Evolutionary conservation across 2,797 vertebrate genomes (phyloP).

Genomic region (Rousettus madagascariensis): DNA sequence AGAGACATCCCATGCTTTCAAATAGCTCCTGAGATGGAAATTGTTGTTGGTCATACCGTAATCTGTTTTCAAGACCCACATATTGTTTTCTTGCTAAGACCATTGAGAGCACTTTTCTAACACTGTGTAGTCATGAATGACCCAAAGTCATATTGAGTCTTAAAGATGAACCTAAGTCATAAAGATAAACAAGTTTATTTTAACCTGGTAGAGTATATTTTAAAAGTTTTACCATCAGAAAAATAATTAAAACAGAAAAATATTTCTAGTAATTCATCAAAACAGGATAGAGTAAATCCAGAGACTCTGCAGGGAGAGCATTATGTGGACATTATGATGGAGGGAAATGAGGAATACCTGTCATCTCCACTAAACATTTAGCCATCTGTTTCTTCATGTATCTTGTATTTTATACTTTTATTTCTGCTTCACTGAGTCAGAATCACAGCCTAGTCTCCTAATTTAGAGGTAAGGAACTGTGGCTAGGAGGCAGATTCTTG

Average conservation of each 20-base stretch:
- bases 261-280: slow-evolving; percentile 42
- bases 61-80: slow-evolving; percentile 51
- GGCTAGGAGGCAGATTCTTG: slow-evolving; percentile 20
- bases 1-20: slow-evolving; percentile 40
- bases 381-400: slow-evolving; percentile 52
- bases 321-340: neutral
- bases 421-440: slow-evolving; percentile 40
- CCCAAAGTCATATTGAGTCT: slow-evolving; percentile 42
- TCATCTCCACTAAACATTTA: slow-evolving; percentile 27
- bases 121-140: slow-evolving; percentile 31
- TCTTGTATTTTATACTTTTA: slow-evolving; percentile 45
- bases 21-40: slow-evolving; percentile 25
- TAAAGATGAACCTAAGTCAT: slow-evolving; percentile 40
- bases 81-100: slow-evolving; percentile 37
- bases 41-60: slow-evolving; percentile 16
- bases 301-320: slow-evolving; percentile 26
- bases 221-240: slow-evolving; percentile 53
- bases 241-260: slow-evolving; percentile 38
- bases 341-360: slow-evolving; percentile 35
- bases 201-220: slow-evolving; percentile 16
- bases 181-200: slow-evolving; percentile 43
- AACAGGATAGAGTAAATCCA: slow-evolving; percentile 48
- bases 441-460: slow-evolving; percentile 36
- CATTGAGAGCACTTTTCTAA: slow-evolving; percentile 44
- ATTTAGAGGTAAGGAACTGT: slow-evolving; percentile 41